Percentiles rank a stretch among this genome's conserved stretches.
phyloP scores from a whole-genome alignment of 2,797 vertebrate species.

The Micrastur ruficollis region DNA sequence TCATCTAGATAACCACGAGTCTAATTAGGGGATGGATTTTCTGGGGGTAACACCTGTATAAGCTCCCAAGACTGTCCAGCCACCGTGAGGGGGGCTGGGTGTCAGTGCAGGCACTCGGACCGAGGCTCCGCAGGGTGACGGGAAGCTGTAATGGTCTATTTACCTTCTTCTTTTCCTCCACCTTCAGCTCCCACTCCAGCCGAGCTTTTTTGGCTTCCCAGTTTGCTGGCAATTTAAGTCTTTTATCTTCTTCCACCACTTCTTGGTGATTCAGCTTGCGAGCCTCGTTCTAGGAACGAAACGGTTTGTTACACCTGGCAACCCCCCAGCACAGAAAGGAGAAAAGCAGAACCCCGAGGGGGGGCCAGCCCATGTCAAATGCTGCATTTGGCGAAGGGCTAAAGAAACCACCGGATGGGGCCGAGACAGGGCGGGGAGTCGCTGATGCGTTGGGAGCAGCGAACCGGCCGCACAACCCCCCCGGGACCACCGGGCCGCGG shows the following conservation, averaged over 20 bases:
- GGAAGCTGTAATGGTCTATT: rapidly evolving
- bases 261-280: slow-evolving; percentile 93
- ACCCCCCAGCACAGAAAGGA: rapidly evolving
- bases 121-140: neutral
- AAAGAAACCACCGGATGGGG: neutral
- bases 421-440: too few relatives aligned
- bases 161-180: slow-evolving; percentile 89
- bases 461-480: neutral
- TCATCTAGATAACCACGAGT: rapidly evolving
- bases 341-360: too few relatives aligned
- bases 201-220: slow-evolving; percentile 95
- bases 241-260: slow-evolving; percentile 93
- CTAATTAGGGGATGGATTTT: neutral
- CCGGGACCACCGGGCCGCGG: too few relatives aligned
- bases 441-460: neutral
- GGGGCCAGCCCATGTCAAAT: rapidly evolving
- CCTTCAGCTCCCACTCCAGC: slow-evolving; percentile 90
- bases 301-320: rapidly evolving
- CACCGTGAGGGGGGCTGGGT: rapidly evolving
- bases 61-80: neutral
- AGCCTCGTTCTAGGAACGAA: slow-evolving; percentile 85
- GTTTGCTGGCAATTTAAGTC: slow-evolving; percentile 90
- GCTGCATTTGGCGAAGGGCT: neutral
- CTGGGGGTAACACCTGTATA: rapidly evolving
- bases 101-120: rapidly evolving